Evolutionary conservation across 37 sponge, comb jelly and placozoan species (phyloP), one percentile per base, ranked within the genome.

Genomic region (Cliona cf. orientalis): DNA sequence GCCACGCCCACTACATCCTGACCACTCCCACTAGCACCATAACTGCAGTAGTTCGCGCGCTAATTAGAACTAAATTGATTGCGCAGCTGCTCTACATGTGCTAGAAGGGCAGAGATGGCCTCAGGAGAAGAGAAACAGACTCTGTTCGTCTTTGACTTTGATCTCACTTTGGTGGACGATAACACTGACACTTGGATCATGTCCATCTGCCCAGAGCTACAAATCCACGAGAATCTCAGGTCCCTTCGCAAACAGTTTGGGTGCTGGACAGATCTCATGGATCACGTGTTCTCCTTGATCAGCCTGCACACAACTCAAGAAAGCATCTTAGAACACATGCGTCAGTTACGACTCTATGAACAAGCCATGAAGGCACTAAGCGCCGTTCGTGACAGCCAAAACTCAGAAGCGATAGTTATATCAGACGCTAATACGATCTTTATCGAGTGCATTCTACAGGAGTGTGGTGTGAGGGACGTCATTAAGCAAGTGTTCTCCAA

Each of bases 61-160:
- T n/a, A n/a, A n/a, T n/a, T n/a, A n/a, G n/a, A n/a, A n/a, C n/a
- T n/a, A n/a, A n/a, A n/a, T n/a, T n/a, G n/a, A n/a, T n/a, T n/a
- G n/a, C n/a, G n/a, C n/a, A n/a, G n/a, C n/a, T n/a, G n/a, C n/a
- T n/a, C n/a, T n/a, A n/a, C n/a, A n/a, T n/a, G n/a, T n/a, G n/a
- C n/a, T n/a, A n/a, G n/a, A n/a, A n/a, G n/a, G n/a, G n/a, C n/a
- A n/a, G n/a, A n/a, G n/a, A n/a, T n/a, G n/a, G n/a, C n/a, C n/a
- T n/a, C n/a, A n/a, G n/a, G n/a, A n/a, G n/a, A n/a, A n/a, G n/a
- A n/a, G n/a, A n/a, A n/a, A n/a, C n/a, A n/a, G 25, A 78, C 46
- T 9, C 83, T 91, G 35, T 82, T 94, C 21, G 95, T 70, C 29
- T 94, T 94, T 66, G 95, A 94, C 58, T 94, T 94, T 72, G 95